Percentiles rank a stretch among this genome's conserved stretches.
Evolutionary conservation across 2,797 vertebrate species (phyloP).

Genomic region (Melanotaenia trifasciata): DNA sequence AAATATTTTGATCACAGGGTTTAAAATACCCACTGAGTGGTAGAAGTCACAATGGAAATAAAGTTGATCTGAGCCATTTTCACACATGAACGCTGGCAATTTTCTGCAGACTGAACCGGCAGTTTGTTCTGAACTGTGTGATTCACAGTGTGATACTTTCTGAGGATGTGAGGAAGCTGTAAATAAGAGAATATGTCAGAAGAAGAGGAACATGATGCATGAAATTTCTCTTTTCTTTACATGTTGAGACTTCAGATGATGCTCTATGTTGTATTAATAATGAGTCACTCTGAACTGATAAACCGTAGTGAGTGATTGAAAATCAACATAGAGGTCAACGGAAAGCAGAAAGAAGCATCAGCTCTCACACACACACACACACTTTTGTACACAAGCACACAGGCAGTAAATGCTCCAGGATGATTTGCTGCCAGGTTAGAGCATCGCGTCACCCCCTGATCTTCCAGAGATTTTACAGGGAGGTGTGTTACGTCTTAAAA

Average conservation of each 20-base stretch:
- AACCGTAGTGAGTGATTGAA: not conserved
- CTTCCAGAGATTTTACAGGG: not conserved
- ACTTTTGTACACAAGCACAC: not conserved
- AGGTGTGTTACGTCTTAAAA: not conserved
- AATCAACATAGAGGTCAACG: not conserved
- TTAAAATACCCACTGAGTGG: slow-evolving; percentile 1
- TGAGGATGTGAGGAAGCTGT: not conserved
- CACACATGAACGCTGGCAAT: not conserved
- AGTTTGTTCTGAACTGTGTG: not conserved
- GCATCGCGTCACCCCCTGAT: not conserved
- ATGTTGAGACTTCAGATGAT: not conserved
- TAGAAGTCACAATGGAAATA: not conserved
- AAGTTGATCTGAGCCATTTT: not conserved
- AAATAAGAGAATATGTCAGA: not conserved
- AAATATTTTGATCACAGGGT: not conserved
- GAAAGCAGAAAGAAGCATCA: not conserved
- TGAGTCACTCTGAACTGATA: not conserved
- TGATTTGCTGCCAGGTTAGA: not conserved
- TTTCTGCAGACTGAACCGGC: too few species aligned
- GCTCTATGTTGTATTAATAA: not conserved
- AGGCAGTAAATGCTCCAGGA: not conserved
- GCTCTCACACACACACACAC: not conserved
- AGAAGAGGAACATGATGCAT: not conserved
- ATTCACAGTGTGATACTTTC: not conserved
- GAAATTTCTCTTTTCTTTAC: not conserved